A percentile compares a stretch with the other conserved stretches of the same genome.
Conservation (phyloP, 92 coral and sea anemone species). For the Epizoanthus rinbou region DNA sequence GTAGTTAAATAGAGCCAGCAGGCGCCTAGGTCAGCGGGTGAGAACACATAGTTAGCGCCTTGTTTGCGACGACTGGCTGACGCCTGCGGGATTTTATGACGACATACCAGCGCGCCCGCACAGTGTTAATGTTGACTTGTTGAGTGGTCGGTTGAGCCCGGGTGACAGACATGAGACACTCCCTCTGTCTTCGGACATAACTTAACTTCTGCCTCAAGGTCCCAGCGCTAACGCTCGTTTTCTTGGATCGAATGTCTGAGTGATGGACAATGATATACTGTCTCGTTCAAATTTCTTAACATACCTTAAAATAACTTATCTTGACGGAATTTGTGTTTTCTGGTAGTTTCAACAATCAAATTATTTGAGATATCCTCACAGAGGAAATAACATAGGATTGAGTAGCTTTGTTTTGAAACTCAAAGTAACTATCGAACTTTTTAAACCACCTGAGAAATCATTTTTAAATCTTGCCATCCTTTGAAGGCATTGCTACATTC, state of each 20-base stretch:
- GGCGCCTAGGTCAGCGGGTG: not conserved
- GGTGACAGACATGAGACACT: not conserved
- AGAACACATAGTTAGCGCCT: not conserved
- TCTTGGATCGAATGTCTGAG: not conserved
- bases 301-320: not conserved
- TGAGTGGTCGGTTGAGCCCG: not conserved
- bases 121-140: not conserved
- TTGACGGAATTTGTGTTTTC: not conserved
- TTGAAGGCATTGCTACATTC: not conserved
- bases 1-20: not conserved
- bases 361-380: too few species aligned
- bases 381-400: not conserved
- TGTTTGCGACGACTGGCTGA: constrained; percentile 17
- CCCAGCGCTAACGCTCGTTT: not conserved
- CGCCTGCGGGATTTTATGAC: not conserved
- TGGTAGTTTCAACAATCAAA: too few species aligned
- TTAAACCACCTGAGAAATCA: not conserved
- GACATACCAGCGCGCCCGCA: not conserved
- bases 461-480: not conserved
- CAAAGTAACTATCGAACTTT: not conserved
- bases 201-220: not conserved
- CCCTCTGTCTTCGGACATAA: not conserved
- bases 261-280: not conserved
- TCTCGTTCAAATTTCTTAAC: not conserved
- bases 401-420: not conserved